These are phyloP conservation scores for Harpalus rufipes DNA, from an alignment of 2,888 invertebrate genomes.

Conservation along the genomic window DNA sequence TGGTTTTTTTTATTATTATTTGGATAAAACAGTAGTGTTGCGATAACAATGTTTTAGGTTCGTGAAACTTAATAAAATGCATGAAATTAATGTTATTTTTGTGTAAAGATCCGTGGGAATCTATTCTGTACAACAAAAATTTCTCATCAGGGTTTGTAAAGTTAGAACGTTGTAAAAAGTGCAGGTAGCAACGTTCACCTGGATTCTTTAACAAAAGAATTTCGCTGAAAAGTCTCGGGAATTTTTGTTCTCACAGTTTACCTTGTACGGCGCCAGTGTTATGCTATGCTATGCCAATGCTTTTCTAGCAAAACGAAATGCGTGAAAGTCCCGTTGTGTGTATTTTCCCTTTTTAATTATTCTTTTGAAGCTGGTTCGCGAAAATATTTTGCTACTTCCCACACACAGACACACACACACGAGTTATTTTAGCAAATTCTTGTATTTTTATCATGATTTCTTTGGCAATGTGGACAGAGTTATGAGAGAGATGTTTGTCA, in stretches of 20 bases:
- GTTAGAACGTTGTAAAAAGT: constrained; percentile 27
- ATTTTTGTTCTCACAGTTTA: constrained; percentile 47
- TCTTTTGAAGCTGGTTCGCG: constrained; percentile 36
- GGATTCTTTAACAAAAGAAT: constrained; percentile 47
- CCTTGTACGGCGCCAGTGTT: constrained; percentile 8
- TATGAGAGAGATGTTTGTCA: background rate
- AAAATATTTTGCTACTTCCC: constrained; percentile 41
- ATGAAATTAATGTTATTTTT: constrained; percentile 10
- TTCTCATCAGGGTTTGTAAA: constrained; percentile 17
- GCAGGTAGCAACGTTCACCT: constrained; percentile 39
- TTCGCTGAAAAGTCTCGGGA: constrained; percentile 40
- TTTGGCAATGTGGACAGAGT: constrained; percentile 8
- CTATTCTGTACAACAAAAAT: constrained; percentile 9
- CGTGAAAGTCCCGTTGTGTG: constrained; percentile 27
- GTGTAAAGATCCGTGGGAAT: constrained; percentile 18
- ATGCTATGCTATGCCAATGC: background rate
- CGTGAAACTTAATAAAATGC: constrained; percentile 21
- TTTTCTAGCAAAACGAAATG: constrained; percentile 14
- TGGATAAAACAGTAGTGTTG: constrained; percentile 29
- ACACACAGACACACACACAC: constrained; percentile 3
- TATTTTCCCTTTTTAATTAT: constrained; percentile 54
- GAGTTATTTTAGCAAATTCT: constrained; percentile 39
- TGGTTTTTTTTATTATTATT: constrained; percentile 45
- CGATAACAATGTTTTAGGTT: constrained; percentile 22
- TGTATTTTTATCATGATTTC: constrained; percentile 24